Evolutionary conservation across 2,888 invertebrate species (phyloP).

Genomic region (Dinocampus coccinellae): DNA sequence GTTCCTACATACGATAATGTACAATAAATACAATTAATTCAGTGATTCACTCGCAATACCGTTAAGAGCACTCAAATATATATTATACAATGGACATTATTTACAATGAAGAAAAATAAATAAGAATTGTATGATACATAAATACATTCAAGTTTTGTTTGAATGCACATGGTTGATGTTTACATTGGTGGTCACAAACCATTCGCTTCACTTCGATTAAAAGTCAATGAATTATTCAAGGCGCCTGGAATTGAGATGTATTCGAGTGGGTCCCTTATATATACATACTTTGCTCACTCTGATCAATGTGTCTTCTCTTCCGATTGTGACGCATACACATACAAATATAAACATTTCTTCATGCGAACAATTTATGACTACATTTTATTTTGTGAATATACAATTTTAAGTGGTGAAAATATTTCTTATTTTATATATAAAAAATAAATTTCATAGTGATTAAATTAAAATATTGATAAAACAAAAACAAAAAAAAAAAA

Average conservation of each 20-base stretch:
- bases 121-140: conserved; percentile 6
- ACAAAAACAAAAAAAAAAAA: neutral
- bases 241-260: conserved; percentile 29
- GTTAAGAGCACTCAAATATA: neutral
- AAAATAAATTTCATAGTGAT: too few species aligned
- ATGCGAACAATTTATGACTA: neutral
- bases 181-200: conserved; percentile 23
- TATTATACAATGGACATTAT: conserved; percentile 4
- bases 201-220: conserved; percentile 23
- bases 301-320: neutral
- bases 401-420: neutral
- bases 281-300: neutral
- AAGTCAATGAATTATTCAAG: conserved; percentile 37
- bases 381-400: neutral
- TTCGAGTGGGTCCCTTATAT: conserved; percentile 1
- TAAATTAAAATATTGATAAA: too few species aligned
- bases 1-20: conserved; percentile 73
- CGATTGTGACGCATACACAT: conserved; percentile 2
- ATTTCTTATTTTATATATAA: too few species aligned
- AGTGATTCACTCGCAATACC: neutral
- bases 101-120: conserved; percentile 44
- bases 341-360: too few species aligned
- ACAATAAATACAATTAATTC: neutral
- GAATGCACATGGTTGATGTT: neutral
- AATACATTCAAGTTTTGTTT: conserved; percentile 20